Evolutionary conservation across 2,888 invertebrate species (phyloP).

Genomic region (Trissoscelio sp.): DNA sequence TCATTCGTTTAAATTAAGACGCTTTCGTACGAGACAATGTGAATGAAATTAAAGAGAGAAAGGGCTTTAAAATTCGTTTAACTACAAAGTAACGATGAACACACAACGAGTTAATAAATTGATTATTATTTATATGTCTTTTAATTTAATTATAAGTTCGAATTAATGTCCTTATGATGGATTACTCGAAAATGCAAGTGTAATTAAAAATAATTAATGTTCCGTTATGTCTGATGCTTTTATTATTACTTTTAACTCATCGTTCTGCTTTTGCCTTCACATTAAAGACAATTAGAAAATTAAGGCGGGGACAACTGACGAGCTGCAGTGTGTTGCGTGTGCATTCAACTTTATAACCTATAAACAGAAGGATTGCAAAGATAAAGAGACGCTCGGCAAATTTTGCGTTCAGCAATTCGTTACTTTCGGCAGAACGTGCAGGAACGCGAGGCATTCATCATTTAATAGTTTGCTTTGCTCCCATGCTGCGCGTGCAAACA

Average conservation of each 20-base stretch:
- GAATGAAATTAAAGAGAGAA: constrained; percentile 23
- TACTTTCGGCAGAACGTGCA: neutral
- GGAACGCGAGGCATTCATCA: neutral
- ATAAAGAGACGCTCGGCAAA: constrained; percentile 6
- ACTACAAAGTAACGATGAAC: neutral
- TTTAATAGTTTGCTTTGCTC: neutral
- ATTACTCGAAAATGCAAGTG: neutral
- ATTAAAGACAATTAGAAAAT: constrained; percentile 62
- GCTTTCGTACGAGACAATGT: constrained; percentile 50
- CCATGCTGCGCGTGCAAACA: neutral
- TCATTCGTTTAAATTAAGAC: constrained; percentile 62
- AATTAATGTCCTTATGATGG: neutral
- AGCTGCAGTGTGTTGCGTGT: constrained; percentile 40
- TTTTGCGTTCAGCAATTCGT: constrained; percentile 21
- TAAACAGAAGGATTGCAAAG: constrained; percentile 22
- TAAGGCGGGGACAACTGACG: constrained; percentile 28
- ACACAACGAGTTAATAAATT: too few relatives aligned
- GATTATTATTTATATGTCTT: too few relatives aligned
- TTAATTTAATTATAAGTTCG: neutral
- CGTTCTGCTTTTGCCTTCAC: constrained; percentile 43
- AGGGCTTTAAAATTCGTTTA: neutral
- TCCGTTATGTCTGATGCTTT: constrained; percentile 4
- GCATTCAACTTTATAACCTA: constrained; percentile 20
- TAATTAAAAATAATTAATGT: constrained; percentile 41
- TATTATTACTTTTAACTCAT: constrained; percentile 30